phyloP scores from a whole-genome alignment of 2,113 vertebrate genomes.

The Nesogale talazaci region DNA sequence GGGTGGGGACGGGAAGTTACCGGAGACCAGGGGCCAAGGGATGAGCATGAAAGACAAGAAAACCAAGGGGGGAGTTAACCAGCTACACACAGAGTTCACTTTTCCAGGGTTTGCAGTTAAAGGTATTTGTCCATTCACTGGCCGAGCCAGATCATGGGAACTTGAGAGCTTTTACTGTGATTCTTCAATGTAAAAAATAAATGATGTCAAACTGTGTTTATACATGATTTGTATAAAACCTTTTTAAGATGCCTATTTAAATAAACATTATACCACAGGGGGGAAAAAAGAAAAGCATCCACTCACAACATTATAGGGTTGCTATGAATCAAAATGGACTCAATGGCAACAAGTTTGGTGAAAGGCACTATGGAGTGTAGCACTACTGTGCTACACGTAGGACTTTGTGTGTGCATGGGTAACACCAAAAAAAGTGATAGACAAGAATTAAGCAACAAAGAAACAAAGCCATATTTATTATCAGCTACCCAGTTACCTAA shows the following conservation, averaged over 20 bases:
- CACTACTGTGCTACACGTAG: no score
- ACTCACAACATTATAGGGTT: no score
- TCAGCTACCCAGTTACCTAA: no score
- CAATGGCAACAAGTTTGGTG: no score
- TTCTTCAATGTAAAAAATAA: slow-evolving; percentile 87
- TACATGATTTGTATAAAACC: slow-evolving; percentile 99
- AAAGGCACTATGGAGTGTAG: no score
- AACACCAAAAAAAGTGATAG: no score
- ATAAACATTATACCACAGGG: slow-evolving; percentile 96
- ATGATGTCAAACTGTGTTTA: slow-evolving; percentile 95
- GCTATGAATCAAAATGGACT: no score
- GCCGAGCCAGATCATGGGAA: slow-evolving; percentile 89
- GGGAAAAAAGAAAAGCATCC: no score
- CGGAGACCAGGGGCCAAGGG: slow-evolving; percentile 66
- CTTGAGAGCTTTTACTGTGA: slow-evolving; percentile 91
- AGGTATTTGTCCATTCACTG: slow-evolving; percentile 86
- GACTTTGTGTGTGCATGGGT: no score
- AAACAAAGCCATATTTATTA: no score
- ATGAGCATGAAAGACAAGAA: slow-evolving; percentile 80
- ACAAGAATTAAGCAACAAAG: no score
- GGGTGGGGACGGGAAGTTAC: slow-evolving; percentile 71
- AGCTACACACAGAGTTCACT: slow-evolving; percentile 80
- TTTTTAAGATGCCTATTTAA: slow-evolving; percentile 98
- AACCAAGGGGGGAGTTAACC: slow-evolving; percentile 54
- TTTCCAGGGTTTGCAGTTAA: slow-evolving; percentile 84